Evolutionary conservation across 2,113 vertebrate species (phyloP), one percentile per base, ranked within the genome.

Genomic region (Eubucco bourcierii): DNA sequence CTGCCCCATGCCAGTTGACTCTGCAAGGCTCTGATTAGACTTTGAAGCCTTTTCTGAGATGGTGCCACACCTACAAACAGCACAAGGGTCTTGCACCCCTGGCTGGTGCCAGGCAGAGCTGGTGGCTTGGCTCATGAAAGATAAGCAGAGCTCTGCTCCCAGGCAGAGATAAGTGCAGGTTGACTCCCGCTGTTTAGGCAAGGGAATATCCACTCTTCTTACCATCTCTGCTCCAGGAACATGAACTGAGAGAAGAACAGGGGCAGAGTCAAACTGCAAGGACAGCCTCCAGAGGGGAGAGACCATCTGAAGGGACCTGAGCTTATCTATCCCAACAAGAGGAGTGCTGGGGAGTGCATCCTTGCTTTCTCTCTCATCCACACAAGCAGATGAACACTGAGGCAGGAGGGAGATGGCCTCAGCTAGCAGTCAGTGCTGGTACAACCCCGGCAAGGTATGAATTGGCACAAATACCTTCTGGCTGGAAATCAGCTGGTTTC

Each of bases 391-490:
- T 31, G 71, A 91, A 25, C 78, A 80, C 59, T 46, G 44, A 58
- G 37, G 71, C 89, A 81, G 41, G 60, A 87, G 64, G 75, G 20
- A 91, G 82, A 80, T 60, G 87, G 87, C 82, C 87, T 91, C 34
- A 21, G 60, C 77, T 46, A 94, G 34, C 64, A 91, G 81, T 19
- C 91, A 74, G 47, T 28, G 28, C 88, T 95, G 93, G 95, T 94
- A 60, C 82, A 71, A 46, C 82, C 83, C 4, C 87, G 71, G n/a
- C 89, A 73, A 87, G 85, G 82, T 91, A 85, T 85, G 80, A 93
- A 67, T 88, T 94, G 94, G 95, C 91, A 85, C 75, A 83, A 93
- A 93, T 41, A 71, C 33, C 6, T 95, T 94, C 71, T 93, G 92
- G 91, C 93, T 93, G 73, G 70, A 86, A 95, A 83, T 83, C 82